Base-by-base conservation (phyloP, 2,113 vertebrate species). In the Laterallus jamaicensis region DNA sequence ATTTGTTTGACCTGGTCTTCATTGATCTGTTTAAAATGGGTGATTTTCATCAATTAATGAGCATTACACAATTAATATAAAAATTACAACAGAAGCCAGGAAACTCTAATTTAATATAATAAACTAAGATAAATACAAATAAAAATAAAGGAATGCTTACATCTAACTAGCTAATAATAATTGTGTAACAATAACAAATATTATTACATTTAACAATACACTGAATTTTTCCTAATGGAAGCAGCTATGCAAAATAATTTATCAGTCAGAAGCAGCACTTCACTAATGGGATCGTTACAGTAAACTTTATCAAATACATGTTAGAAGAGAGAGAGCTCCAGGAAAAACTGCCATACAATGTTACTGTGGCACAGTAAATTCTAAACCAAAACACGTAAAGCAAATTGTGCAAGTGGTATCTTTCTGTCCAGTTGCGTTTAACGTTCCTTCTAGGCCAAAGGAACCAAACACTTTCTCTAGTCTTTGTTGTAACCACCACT, bases 1-100 rank as follows among this genome's bases (percentile, higher is more conserved):
- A 99, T 99, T 98, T 99, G 99, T 97, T 98, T 99, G 95, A 99
- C 98, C 96, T 99, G 99, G 47, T 99, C 98, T 97, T 99, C 98
- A 93, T 98, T 99, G 97, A 99, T 98, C 99, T 99, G 98, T 97
- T 95, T 70, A 97, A 97, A 97, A 97, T 68, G 88, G 84, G 95
- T 31, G 2, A 95, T 91, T 96, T 93, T 79, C 40, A 94, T 35
- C 12, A 28, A 35, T 75, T 68, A 71, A 3, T 69, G 68, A 90
- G 71, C 92, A 95, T 37, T 86, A 11, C 7, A 16, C 28, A 55
- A 7, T 15, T 39, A 68, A 6, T 80, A 90, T 86, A 97, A 70
- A 89, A 83, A 59, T 50, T 52, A 44, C 42, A 69, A 86, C 39
- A 69, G 31, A 86, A 56, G 73, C 7, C 25, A 66, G 21, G 13